Evolutionary conservation across 1,140 invertebrate species (phyloP).

Genomic region (Drosophila fuyamai): DNA sequence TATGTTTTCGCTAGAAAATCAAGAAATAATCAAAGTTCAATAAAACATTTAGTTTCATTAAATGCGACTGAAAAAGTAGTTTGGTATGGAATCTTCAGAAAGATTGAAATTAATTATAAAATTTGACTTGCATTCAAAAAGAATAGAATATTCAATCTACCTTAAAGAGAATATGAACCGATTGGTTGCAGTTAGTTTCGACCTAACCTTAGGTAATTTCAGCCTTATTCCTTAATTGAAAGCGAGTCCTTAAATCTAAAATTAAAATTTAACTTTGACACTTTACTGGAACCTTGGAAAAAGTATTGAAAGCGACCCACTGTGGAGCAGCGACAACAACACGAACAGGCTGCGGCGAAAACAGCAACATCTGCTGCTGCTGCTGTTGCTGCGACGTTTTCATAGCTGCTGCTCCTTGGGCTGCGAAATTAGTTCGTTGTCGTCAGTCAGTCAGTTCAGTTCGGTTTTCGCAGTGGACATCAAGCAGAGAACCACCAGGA

Average conservation of each 20-base stretch:
- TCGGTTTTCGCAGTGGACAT: slow-evolving; percentile 47
- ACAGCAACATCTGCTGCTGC: slow-evolving; percentile 65
- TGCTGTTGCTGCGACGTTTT: slow-evolving; percentile 37
- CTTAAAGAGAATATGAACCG: no score
- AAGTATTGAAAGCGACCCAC: background rate
- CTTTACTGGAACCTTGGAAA: slow-evolving; percentile 4
- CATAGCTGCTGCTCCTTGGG: slow-evolving; percentile 59
- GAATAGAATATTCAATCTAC: no score
- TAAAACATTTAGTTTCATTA: no score
- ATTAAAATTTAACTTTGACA: background rate
- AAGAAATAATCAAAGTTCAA: no score
- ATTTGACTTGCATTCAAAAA: no score
- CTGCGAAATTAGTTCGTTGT: slow-evolving; percentile 74
- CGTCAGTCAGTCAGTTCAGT: slow-evolving; percentile 78
- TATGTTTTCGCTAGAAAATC: no score
- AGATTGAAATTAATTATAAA: no score
- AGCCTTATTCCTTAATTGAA: no score
- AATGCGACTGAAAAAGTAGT: no score
- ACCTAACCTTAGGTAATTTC: no score
- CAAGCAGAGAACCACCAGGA: slow-evolving; percentile 38
- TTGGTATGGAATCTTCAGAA: no score
- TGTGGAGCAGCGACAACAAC: slow-evolving; percentile 17
- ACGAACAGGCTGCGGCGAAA: slow-evolving; percentile 24
- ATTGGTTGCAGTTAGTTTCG: no score
- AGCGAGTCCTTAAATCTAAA: background rate